phyloP scores from a whole-genome alignment of 1,140 invertebrate species.

The Rhopalosiphum padi region DNA sequence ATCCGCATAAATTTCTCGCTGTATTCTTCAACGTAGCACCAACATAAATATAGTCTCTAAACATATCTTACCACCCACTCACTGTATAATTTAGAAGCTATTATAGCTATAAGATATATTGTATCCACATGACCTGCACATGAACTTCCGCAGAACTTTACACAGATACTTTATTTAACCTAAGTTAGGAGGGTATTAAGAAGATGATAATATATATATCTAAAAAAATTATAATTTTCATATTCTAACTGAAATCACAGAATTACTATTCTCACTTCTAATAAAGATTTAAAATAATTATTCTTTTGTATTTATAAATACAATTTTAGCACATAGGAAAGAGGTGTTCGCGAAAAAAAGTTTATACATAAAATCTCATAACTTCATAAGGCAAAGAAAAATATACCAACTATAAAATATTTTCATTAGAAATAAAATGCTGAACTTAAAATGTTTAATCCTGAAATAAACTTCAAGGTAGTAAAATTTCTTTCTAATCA shows the following conservation, averaged over 20 bases:
- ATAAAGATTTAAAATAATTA: not conserved
- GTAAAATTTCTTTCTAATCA: not conserved
- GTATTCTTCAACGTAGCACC: not conserved
- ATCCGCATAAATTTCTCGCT: not conserved
- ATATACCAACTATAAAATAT: not conserved
- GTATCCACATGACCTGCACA: not conserved
- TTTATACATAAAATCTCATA: not conserved
- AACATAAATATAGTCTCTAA: not conserved
- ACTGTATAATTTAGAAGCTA: not conserved
- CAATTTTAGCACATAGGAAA: not conserved
- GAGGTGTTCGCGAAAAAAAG: not conserved
- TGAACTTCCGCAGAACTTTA: not conserved
- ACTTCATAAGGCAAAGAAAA: no score
- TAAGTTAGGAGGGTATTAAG: not conserved
- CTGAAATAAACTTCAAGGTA: not conserved
- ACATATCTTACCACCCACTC: not conserved
- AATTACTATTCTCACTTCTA: not conserved
- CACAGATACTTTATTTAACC: no score
- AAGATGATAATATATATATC: not conserved
- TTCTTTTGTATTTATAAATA: not conserved
- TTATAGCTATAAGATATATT: not conserved
- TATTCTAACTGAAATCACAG: not conserved
- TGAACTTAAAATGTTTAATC: not conserved
- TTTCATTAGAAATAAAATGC: not conserved
- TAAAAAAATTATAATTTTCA: not conserved